Base-by-base conservation (phyloP, 2,888 invertebrate genomes). In the Metallyticus violacea region DNA sequence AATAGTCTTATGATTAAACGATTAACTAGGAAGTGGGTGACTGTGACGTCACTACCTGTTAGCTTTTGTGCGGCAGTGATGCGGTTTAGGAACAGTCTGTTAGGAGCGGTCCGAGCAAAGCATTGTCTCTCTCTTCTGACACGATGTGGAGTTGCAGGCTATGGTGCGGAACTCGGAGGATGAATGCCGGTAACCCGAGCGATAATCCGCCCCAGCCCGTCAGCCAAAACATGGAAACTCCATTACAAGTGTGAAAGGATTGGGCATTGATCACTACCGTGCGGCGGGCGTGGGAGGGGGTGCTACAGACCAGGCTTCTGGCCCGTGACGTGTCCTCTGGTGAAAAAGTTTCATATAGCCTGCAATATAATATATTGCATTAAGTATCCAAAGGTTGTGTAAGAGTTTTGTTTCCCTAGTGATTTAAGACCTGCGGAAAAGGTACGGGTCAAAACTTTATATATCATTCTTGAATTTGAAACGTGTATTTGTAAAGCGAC, bases 191-290 rank as follows among this genome's bases (percentile, higher is more conserved):
- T 82, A 62, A 27, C 81, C 30, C 79, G 40, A 29, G 27, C 28
- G 29, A 81, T 86, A 86, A 87, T 87, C 86, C 87, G 81, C 40
- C 15, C 15, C 40, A 85, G n/a, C 27, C 86, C 86, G 86, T 88
- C 87, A 87, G 81, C 86, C 88, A 85, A 87, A 87, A 88, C 88
- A 88, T 87, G 88, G 88, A 85, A 88, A 88, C 86, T 87, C 88
- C 87, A 87, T 88, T 87, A 87, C 87, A 86, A 82, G 87, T 86
- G 86, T 86, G 85, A 88, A 82, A 86, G 87, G 87, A 85, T 77
- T 78, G 88, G 86, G 85, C 88, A 88, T 88, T 88, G 87, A 88
- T 88, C 87, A 88, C 85, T 28, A n/a, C 26, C 26, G 40, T 79
- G 79, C 85, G 79, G 22, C 25, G n/a, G 26, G 26, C 27, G 1